Evolutionary conservation across 2,113 vertebrate species (phyloP), one percentile per base, ranked within the genome.

Genomic region (Emydocephalus ijimae): DNA sequence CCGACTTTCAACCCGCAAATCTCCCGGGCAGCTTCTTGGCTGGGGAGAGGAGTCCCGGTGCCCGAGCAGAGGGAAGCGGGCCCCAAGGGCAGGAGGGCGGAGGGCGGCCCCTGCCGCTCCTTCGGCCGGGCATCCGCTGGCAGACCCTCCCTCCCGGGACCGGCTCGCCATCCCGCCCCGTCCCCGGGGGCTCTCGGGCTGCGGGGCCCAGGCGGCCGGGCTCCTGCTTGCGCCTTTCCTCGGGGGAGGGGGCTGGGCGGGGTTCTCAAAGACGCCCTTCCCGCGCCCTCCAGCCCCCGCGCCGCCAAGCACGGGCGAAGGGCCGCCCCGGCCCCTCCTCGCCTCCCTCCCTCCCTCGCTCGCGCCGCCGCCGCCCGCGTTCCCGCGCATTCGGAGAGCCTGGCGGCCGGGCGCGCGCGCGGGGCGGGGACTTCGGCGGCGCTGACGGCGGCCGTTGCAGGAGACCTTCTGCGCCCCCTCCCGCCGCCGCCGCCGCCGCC

Each of bases 381-480:
- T 90, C 81, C 34, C 86, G 92, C 87, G 88, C 0, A 48, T 3
- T 91, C 15, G 0, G 4, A 59, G 52, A 39, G 56, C 20, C 18
- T 26, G 39, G 29, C 34, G 43, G 29, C 2, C 61, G 43, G 20
- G 81, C 48, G 74, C 89, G 55, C 18, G 89, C 45, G 85, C 64
- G 26, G 92, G 39, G 52, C 56, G 85, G 90, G 52, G 85, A 39
- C 23, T 89, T 26, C 86, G 57, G 89, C 50, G 50, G 90, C 59
- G 81, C 88, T 34, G 91, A 39, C 87, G 88, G 89, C 69, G 64
- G 64, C 52, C 7, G 3, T n/a, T 23, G 45, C 24, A 5, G 23
- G 64, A 45, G 39, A 15, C n/a, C 64, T 7, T 85, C 90, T 52
- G 50, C 54, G 92, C 90, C 39, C 61, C 23, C 95, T 95, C 95